phyloP scores from a whole-genome alignment of 1,140 invertebrate genomes.

The Scaptomyza pallida region DNA sequence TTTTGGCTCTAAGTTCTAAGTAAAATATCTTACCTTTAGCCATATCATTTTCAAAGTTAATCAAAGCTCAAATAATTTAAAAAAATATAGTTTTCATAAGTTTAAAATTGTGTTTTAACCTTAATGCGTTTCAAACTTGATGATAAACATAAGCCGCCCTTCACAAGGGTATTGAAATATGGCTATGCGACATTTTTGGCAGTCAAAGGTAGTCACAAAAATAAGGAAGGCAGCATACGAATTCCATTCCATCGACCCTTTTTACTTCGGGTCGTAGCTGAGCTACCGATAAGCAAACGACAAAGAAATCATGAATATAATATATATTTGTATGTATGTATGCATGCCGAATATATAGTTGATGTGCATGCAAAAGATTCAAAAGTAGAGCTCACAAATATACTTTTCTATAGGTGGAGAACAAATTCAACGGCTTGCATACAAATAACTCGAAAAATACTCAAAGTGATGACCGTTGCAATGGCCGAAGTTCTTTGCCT shows the following conservation, averaged over 20 bases:
- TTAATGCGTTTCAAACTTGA: too few relatives aligned
- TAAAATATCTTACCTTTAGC: too few relatives aligned
- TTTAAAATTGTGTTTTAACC: too few relatives aligned
- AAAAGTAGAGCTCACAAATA: background rate
- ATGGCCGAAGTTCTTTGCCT: background rate
- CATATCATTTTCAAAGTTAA: too few relatives aligned
- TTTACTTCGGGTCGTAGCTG: background rate
- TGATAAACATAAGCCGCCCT: background rate
- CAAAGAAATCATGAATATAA: conserved; percentile 8
- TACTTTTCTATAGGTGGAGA: background rate
- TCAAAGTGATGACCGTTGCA: background rate
- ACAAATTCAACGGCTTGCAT: background rate
- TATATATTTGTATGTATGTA: background rate
- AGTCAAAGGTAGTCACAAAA: conserved; percentile 18
- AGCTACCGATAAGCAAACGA: conserved; percentile 2
- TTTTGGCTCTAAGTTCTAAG: too few relatives aligned
- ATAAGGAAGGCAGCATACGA: conserved; percentile 47
- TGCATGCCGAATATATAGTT: background rate
- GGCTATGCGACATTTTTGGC: conserved; percentile 17
- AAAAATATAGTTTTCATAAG: too few relatives aligned
- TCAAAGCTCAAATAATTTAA: too few relatives aligned
- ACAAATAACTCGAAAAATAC: background rate
- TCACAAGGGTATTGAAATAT: background rate
- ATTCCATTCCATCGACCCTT: conserved; percentile 26
- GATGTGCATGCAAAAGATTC: too few relatives aligned